Evolutionary conservation across 1,140 invertebrate genomes (phyloP).

Genomic region (Heliothis virescens): DNA sequence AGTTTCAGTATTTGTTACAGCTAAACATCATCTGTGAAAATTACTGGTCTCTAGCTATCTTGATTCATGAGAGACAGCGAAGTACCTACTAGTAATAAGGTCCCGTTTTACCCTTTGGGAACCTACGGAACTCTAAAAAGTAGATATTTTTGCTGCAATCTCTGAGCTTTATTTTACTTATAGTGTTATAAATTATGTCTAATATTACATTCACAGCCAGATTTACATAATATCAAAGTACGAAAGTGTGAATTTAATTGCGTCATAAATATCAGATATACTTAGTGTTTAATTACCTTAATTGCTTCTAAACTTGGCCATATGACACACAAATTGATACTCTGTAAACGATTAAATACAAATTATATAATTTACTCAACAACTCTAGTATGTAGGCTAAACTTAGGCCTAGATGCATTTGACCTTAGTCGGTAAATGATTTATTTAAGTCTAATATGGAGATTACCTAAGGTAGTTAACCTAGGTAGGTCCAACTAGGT

Average conservation of each 20-base stretch:
- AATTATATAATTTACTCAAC: constrained; percentile 18
- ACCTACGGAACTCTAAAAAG: too few species aligned
- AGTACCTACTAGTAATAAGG: too few species aligned
- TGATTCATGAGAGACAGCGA: too few species aligned
- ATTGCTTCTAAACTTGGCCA: neutral
- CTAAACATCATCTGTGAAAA: too few species aligned
- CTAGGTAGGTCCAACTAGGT: neutral
- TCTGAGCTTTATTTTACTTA: too few species aligned
- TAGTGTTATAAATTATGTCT: too few species aligned
- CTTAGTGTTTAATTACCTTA: neutral
- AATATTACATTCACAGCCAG: neutral
- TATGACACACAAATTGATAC: neutral
- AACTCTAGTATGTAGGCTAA: neutral
- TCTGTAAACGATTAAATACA: neutral
- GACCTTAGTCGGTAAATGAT: neutral
- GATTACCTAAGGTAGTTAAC: neutral
- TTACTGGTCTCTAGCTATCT: too few species aligned
- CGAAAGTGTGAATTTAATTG: neutral
- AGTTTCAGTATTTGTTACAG: too few species aligned
- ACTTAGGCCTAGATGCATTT: neutral
- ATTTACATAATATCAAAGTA: neutral
- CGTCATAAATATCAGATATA: neutral
- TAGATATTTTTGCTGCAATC: too few species aligned
- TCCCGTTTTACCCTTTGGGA: too few species aligned
- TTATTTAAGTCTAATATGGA: neutral